Evolutionary conservation across 2,888 invertebrate species (phyloP).

Genomic region (Drosophila greeni): DNA sequence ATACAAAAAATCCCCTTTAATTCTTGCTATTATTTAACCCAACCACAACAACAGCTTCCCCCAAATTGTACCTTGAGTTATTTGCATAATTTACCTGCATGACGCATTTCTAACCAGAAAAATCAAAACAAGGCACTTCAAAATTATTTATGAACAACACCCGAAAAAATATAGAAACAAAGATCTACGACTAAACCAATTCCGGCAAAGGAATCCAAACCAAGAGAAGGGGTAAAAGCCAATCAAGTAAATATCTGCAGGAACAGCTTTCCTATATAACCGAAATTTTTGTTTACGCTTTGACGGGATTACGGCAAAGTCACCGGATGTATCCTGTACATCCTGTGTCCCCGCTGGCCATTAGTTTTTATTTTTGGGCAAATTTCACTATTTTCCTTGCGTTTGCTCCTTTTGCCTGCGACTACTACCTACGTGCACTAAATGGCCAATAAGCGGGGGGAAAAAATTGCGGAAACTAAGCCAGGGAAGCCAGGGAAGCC

Average conservation of each 20-base stretch:
- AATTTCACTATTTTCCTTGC: constrained; percentile 61
- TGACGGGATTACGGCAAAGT: constrained; percentile 71
- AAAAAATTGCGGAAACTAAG: constrained; percentile 58
- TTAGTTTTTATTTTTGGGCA: constrained; percentile 70
- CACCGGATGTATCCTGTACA: constrained; percentile 43
- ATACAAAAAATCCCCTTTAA: too few relatives aligned
- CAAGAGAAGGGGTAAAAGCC: constrained; percentile 17
- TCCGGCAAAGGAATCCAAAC: constrained; percentile 6
- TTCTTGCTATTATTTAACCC: not conserved
- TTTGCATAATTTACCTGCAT: constrained; percentile 28
- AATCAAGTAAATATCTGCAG: constrained; percentile 45
- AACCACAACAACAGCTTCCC: not conserved
- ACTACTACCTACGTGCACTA: constrained; percentile 61
- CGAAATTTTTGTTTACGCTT: constrained; percentile 73
- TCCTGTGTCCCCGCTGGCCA: constrained; percentile 43
- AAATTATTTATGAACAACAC: constrained; percentile 35
- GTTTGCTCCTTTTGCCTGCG: constrained; percentile 49
- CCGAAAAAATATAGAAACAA: constrained; percentile 6
- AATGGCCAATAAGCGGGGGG: constrained; percentile 71
- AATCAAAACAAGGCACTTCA: constrained; percentile 33
- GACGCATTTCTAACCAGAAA: not conserved
- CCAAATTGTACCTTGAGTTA: constrained; percentile 6
- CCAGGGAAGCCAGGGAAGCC: constrained; percentile 58
- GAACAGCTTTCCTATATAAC: constrained; percentile 35
- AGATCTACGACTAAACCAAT: constrained; percentile 20